Conservation (phyloP, 2,888 invertebrate species). For the Chalcis sispes region DNA sequence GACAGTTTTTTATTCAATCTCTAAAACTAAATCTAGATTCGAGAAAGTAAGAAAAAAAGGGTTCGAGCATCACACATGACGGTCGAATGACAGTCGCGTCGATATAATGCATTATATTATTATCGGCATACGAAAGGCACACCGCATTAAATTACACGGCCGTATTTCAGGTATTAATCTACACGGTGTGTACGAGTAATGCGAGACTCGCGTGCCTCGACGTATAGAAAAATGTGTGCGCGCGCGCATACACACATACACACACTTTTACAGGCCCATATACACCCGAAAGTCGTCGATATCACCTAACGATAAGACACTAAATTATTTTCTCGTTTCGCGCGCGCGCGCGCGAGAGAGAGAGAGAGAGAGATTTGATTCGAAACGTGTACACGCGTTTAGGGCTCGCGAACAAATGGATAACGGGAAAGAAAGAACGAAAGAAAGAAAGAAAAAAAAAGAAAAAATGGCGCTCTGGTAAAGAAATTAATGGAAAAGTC, state of each 20-base stretch:
- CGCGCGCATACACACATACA: no score
- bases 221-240: no score
- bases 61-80: neutral
- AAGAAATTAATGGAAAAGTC: slow-evolving; percentile 21
- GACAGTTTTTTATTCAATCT: no score
- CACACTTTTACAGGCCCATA: neutral
- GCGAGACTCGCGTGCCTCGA: slow-evolving; percentile 49
- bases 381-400: neutral
- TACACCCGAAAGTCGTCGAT: slow-evolving; percentile 24
- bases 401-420: slow-evolving; percentile 4
- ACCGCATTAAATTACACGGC: slow-evolving; percentile 44
- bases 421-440: neutral
- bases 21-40: no score
- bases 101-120: slow-evolving; percentile 21
- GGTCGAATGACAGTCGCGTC: slow-evolving; percentile 9
- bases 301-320: slow-evolving; percentile 25
- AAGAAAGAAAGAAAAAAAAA: neutral
- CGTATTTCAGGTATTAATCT: slow-evolving; percentile 53
- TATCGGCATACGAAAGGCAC: neutral
- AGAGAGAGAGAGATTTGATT: neutral
- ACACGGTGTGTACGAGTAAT: slow-evolving; percentile 34
- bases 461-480: neutral
- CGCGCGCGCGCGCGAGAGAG: neutral
- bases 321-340: slow-evolving; percentile 51
- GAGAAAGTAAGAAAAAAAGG: neutral